These are phyloP conservation scores for Amaurobius ferox DNA, from an alignment of 2,888 invertebrate species.

Conservation along the genomic window DNA sequence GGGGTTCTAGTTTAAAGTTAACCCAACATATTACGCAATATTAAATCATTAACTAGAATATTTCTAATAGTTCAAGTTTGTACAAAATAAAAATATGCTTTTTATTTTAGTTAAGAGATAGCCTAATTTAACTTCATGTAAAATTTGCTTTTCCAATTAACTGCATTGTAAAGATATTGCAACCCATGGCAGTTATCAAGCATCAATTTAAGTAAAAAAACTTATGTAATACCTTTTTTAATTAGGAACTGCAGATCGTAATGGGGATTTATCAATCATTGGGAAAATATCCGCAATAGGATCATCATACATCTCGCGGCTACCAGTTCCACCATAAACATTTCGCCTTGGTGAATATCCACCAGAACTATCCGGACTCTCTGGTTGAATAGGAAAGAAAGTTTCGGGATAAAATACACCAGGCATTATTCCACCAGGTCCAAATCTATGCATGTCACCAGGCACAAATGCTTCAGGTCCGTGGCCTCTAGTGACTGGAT, in stretches of 20 bases:
- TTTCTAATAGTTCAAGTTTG: too few species aligned
- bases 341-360: constrained; percentile 12
- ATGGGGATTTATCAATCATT: neutral
- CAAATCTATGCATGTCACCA: neutral
- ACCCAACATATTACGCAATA: too few species aligned
- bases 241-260: neutral
- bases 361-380: neutral
- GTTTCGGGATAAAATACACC: neutral
- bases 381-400: neutral
- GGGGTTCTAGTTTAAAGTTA: too few species aligned
- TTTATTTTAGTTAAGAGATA: too few species aligned
- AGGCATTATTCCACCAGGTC: neutral
- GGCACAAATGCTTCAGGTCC: constrained; percentile 5
- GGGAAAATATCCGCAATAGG: constrained; percentile 40
- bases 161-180: too few species aligned
- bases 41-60: too few species aligned
- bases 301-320: constrained; percentile 45
- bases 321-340: neutral
- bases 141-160: too few species aligned
- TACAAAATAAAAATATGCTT: too few species aligned
- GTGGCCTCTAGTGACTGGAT: neutral
- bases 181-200: too few species aligned
- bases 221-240: neutral
- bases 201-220: neutral
- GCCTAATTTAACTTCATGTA: too few species aligned